Evolutionary conservation across 2,797 vertebrate genomes (phyloP).

Genomic region (Rhadinocentrus ornatus): DNA sequence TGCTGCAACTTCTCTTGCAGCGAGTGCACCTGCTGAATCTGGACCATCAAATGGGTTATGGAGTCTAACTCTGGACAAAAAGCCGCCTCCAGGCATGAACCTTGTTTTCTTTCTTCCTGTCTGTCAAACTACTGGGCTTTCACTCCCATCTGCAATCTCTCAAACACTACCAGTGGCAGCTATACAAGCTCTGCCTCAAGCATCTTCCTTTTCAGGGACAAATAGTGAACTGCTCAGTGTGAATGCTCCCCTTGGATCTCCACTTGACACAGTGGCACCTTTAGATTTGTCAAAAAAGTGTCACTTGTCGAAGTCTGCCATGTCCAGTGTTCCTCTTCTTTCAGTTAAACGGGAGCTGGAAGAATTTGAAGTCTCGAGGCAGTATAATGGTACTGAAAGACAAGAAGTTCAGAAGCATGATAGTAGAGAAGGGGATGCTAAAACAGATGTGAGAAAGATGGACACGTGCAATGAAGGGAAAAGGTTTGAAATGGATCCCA

Average conservation of each 20-base stretch:
- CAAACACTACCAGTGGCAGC: constrained; percentile 15
- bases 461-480: constrained; percentile 15
- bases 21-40: background rate
- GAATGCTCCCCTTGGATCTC: background rate
- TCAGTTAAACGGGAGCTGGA: constrained; percentile 57
- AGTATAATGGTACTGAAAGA: background rate
- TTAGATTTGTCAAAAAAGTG: constrained; percentile 72
- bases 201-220: background rate
- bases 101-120: constrained; percentile 77
- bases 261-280: constrained; percentile 33
- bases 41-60: constrained; percentile 53
- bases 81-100: constrained; percentile 64
- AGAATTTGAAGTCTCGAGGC: constrained; percentile 36
- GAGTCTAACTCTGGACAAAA: constrained; percentile 74
- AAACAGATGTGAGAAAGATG: constrained; percentile 1
- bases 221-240: background rate
- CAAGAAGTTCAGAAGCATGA: background rate
- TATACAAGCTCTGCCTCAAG: constrained; percentile 19
- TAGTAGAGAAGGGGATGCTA: background rate
- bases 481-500: constrained; percentile 24
- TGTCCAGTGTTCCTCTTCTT: background rate
- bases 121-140: constrained; percentile 13
- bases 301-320: background rate
- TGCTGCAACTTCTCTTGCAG: background rate
- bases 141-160: constrained; percentile 25